A percentile compares a stretch with the other conserved stretches of the same genome.
Evolutionary conservation across 2,888 invertebrate genomes (phyloP).

Genomic region (Ennomos fuscantarius): DNA sequence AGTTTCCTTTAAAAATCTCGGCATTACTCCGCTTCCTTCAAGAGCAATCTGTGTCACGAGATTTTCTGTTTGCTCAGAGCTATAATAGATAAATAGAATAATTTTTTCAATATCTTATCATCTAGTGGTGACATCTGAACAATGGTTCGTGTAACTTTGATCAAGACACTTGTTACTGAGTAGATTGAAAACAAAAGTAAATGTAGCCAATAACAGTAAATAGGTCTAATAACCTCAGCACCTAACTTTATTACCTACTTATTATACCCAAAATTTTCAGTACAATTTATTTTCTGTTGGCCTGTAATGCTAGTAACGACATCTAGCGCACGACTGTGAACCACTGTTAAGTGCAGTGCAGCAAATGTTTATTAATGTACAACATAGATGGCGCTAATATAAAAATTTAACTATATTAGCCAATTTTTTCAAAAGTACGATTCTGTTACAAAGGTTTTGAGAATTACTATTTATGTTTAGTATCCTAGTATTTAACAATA

Average conservation of each 20-base stretch:
- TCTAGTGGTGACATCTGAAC: conserved; percentile 32
- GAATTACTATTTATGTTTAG: too few relatives aligned
- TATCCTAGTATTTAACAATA: too few relatives aligned
- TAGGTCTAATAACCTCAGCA: neutral
- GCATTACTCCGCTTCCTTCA: too few relatives aligned
- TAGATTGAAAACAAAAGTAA: neutral
- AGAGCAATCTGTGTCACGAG: too few relatives aligned
- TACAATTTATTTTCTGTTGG: too few relatives aligned
- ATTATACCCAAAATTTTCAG: too few relatives aligned
- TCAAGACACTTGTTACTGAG: conserved; percentile 16
- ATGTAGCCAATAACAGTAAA: neutral
- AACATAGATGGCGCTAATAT: conserved; percentile 22
- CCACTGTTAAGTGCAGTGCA: neutral
- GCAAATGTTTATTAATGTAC: neutral
- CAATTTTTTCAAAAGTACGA: too few relatives aligned
- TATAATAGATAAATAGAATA: too few relatives aligned
- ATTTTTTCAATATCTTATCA: too few relatives aligned
- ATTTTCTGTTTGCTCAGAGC: too few relatives aligned
- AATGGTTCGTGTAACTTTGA: neutral
- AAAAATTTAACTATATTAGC: neutral
- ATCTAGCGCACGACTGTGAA: conserved; percentile 11
- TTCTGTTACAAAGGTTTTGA: too few relatives aligned
- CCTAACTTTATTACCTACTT: neutral
- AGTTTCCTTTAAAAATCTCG: too few relatives aligned
- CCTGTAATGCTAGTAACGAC: conserved; percentile 3